phyloP scores from a whole-genome alignment of 2,888 invertebrate genomes.

The Mimumesa dahlbomi region DNA sequence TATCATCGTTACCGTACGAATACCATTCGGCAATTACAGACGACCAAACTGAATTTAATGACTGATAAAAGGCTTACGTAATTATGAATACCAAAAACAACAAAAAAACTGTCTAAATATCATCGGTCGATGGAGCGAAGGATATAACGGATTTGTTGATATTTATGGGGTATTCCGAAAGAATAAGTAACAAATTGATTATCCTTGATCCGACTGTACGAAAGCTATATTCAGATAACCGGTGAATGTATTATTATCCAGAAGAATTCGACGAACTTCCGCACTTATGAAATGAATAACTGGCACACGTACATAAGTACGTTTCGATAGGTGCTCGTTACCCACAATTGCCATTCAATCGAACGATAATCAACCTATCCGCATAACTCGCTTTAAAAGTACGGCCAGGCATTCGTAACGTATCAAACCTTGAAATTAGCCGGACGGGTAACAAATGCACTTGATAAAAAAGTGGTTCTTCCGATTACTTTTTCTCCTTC shows the following conservation, averaged over 20 bases:
- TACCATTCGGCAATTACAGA: not conserved
- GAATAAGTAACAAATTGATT: conserved; percentile 30
- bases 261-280: conserved; percentile 49
- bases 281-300: conserved; percentile 56
- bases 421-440: conserved; percentile 33
- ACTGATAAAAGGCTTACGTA: too few species aligned
- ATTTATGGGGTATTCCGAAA: conserved; percentile 2
- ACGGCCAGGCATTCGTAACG: not conserved
- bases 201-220: conserved; percentile 8
- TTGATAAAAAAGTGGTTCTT: conserved; percentile 4
- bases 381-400: not conserved
- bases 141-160: conserved; percentile 14
- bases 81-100: too few species aligned
- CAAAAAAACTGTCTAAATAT: too few species aligned
- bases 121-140: conserved; percentile 6
- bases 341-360: conserved; percentile 43
- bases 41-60: not conserved
- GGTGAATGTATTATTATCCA: conserved; percentile 30
- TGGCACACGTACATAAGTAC: conserved; percentile 48
- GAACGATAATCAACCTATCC: conserved; percentile 28
- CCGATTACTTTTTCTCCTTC: not conserved
- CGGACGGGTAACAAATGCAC: conserved; percentile 6
- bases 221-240: conserved; percentile 1
- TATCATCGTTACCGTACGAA: not conserved
- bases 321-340: conserved; percentile 55